Percentiles rank a stretch among this genome's conserved stretches.
Conservation (phyloP, 2,113 vertebrate genomes). For the Cephalophus harveyi region DNA sequence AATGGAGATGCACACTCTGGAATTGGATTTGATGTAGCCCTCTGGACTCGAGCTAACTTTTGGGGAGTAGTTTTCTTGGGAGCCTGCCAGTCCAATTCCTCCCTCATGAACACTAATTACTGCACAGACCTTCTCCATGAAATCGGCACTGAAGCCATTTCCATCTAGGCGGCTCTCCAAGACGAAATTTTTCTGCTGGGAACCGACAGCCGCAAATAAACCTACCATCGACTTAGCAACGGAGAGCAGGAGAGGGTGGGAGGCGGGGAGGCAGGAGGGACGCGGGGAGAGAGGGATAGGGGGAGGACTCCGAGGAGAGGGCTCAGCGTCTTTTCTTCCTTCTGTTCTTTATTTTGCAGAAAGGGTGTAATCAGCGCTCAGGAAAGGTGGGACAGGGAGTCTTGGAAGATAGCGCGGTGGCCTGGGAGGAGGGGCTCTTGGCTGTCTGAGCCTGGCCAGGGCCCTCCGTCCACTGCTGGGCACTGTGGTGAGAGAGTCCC, state of each 20-base stretch:
- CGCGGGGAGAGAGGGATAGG: not conserved
- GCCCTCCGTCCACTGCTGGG: not conserved
- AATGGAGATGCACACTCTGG: conserved; percentile 53
- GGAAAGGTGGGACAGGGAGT: conserved; percentile 3
- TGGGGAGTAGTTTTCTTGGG: conserved; percentile 77
- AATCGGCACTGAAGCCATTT: conserved; percentile 76
- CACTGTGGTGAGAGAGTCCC: not conserved
- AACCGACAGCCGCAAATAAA: conserved; percentile 78
- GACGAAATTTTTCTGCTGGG: conserved; percentile 77
- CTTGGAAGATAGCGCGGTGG: not conserved
- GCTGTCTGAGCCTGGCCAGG: not conserved
- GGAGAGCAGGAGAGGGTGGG: conserved; percentile 62
- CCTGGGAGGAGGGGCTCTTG: not conserved
- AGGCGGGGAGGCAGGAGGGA: conserved; percentile 26
- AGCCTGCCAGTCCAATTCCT: conserved; percentile 76
- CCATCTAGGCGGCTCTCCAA: conserved; percentile 78
- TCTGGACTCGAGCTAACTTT: conserved; percentile 77
- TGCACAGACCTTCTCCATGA: conserved; percentile 77
- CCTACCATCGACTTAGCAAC: conserved; percentile 78
- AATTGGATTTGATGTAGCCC: conserved; percentile 75
- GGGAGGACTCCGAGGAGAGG: not conserved
- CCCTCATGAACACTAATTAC: conserved; percentile 79
- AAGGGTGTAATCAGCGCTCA: conserved; percentile 35
- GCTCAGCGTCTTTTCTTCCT: conserved; percentile 14
- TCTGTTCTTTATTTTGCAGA: conserved; percentile 63